Evolutionary conservation across 2,113 vertebrate species (phyloP).

Genomic region (Macquaria ambigua): DNA sequence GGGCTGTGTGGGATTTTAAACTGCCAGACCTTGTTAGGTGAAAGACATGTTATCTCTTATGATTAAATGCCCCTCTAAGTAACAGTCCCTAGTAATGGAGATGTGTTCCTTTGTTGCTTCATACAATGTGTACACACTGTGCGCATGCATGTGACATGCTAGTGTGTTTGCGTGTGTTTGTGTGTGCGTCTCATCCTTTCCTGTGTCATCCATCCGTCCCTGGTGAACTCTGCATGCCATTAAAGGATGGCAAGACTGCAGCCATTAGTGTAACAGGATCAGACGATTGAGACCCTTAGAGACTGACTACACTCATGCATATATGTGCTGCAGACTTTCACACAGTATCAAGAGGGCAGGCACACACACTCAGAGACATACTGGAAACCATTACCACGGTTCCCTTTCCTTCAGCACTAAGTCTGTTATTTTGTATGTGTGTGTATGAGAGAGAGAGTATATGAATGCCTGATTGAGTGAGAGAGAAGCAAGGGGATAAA

Average conservation of each 20-base stretch:
- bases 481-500: conserved; percentile 23
- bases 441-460: background rate
- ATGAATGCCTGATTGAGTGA: background rate
- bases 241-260: conserved; percentile 37
- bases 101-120: conserved; percentile 44
- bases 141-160: conserved; percentile 6
- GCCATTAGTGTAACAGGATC: conserved; percentile 67
- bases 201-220: conserved; percentile 68
- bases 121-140: conserved; percentile 5
- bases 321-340: conserved; percentile 21
- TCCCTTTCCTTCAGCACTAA: conserved; percentile 25
- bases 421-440: conserved; percentile 24
- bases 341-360: conserved; percentile 25
- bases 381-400: conserved; percentile 37
- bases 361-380: conserved; percentile 11
- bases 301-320: conserved; percentile 32
- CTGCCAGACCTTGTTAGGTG: conserved; percentile 33
- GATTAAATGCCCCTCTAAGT: conserved; percentile 50
- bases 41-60: conserved; percentile 25
- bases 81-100: conserved; percentile 42
- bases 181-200: conserved; percentile 21
- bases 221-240: conserved; percentile 46
- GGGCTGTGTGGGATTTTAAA: conserved; percentile 23
- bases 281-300: conserved; percentile 41
- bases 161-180: background rate